Evolutionary conservation across 2,888 invertebrate genomes (phyloP), one percentile per base, ranked within the genome.

Genomic region (Orthosia cruda): DNA sequence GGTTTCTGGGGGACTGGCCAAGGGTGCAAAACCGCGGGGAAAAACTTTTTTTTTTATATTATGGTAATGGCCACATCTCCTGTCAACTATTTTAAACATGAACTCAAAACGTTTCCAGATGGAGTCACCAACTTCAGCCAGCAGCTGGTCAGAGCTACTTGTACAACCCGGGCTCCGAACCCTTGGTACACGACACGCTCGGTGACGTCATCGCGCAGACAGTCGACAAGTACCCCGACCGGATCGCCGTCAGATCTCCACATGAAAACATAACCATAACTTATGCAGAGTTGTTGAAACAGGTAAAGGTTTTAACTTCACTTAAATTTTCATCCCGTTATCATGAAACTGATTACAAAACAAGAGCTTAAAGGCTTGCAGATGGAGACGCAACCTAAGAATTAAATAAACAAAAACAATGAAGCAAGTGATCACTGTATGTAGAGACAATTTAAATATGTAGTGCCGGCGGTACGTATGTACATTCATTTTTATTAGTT

Each of bases 121-220:
- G 90, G 79, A 54, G 79, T 1, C 90, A 89, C 3, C 85, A 89
- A 23, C 57, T 92, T 0, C 90, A 91, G 32, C 83, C 89, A 1
- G 86, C 90, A 0, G 87, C 92, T 3, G 88, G 90, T 16, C 91
- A 86, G 18, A 98, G 98, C 83, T 97, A 98, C 90, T 90, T 97
- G 20, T 96, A 97, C 85, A 94, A 97, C 81, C 94, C 97, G 0
- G 97, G 97, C 11, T 90, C 93, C 15, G 95, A 96, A 80, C 97
- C 98, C 0, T 89, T 98, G 9, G 87, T 92, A 13, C 90, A 96
- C 15, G 89, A 94, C 26, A 98, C 98, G 0, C 85, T 98, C 0
- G 98, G 98, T 0, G 95, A 97, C 58, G 93, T 97, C n/a, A 80
- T 98, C 12, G 97, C 97, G 54, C 88, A 95, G 52, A 95, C 97